A percentile compares a stretch with the other conserved stretches of the same genome.
Conservation (phyloP, 2,797 vertebrate genomes). For the Tinamus major region DNA sequence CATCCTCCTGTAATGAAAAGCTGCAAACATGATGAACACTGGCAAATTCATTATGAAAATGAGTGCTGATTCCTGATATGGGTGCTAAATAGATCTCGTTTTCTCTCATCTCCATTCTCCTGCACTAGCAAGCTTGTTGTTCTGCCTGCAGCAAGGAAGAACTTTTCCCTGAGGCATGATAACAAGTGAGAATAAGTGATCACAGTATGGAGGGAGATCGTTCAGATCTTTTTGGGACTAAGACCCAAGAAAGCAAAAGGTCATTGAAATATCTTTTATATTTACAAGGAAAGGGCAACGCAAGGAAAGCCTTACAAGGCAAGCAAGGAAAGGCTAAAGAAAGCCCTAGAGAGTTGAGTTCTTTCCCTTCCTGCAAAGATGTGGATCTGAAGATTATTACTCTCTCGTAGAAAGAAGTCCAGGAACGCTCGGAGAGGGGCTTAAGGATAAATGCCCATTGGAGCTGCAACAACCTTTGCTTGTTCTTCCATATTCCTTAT, state of each 20-base stretch:
- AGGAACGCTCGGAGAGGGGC: background rate
- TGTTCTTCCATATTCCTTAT: background rate
- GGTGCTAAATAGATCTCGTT: background rate
- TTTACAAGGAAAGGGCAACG: background rate
- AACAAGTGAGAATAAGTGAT: background rate
- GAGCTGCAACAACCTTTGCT: background rate
- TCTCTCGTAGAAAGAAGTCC: background rate
- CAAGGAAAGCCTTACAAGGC: background rate
- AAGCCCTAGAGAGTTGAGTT: background rate
- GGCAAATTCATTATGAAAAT: slow-evolving; percentile 40
- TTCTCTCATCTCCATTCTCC: background rate
- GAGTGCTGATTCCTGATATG: background rate
- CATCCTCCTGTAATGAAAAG: slow-evolving; percentile 15
- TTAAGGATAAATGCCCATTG: background rate
- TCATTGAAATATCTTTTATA: background rate
- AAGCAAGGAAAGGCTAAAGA: background rate
- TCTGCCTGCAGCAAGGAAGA: background rate
- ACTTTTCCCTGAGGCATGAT: background rate
- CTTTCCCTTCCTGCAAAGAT: background rate
- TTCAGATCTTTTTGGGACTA: background rate
- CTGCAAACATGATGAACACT: background rate
- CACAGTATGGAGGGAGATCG: background rate
- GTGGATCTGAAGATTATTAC: background rate
- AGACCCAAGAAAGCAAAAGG: background rate
- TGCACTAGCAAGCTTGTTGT: background rate